Conservation (phyloP, 2,797 vertebrate species). For the Takifugu ocellatus region DNA sequence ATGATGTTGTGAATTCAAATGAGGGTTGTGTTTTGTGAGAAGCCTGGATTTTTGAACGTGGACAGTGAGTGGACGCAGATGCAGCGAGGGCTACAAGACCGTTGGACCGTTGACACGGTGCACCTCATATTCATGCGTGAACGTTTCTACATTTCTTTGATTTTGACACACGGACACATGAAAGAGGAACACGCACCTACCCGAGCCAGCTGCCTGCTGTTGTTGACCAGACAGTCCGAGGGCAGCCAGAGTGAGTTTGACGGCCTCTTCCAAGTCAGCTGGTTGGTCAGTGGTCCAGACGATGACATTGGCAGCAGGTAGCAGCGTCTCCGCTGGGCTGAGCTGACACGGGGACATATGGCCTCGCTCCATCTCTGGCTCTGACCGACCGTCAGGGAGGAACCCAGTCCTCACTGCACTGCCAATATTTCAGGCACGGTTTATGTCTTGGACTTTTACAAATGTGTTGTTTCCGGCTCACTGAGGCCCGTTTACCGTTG, state of each 20-base stretch:
- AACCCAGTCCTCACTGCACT: slow-evolving; percentile 18
- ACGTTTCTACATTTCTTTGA: not conserved
- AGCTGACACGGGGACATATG: slow-evolving; percentile 57
- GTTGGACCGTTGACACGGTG: no score
- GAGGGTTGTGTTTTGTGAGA: not conserved
- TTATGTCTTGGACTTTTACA: no score
- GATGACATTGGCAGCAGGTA: slow-evolving; percentile 58
- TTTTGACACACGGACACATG: not conserved
- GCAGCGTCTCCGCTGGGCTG: slow-evolving; percentile 21
- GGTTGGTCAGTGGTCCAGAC: slow-evolving; percentile 50
- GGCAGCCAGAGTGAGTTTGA: slow-evolving; percentile 47
- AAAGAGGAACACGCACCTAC: not conserved
- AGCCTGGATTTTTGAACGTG: no score
- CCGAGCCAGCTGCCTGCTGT: slow-evolving; percentile 31
- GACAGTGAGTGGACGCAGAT: not conserved
- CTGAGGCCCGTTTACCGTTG: no score
- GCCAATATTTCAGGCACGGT: not conserved
- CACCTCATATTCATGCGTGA: no score
- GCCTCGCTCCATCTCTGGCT: slow-evolving; percentile 49
- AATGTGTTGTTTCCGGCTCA: no score
- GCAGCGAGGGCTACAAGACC: not conserved
- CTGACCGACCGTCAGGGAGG: not conserved
- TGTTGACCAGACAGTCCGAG: slow-evolving; percentile 33
- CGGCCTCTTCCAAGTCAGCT: slow-evolving; percentile 37
- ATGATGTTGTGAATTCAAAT: not conserved